Percentiles rank a stretch among this genome's conserved stretches.
Evolutionary conservation across 1,140 invertebrate genomes (phyloP).

Genomic region (Psilanteris sp.): DNA sequence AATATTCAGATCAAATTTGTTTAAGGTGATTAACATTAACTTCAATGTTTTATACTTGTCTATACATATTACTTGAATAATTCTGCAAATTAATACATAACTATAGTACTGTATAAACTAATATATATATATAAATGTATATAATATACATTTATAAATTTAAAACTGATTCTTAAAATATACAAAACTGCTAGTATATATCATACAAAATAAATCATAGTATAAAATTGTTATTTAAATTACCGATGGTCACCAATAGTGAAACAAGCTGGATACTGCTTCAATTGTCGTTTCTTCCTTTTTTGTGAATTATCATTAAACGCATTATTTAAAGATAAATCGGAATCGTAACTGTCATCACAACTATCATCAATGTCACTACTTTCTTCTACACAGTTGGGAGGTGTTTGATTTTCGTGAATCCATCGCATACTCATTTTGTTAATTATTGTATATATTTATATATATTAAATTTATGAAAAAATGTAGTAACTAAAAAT

Average conservation of each 20-base stretch:
- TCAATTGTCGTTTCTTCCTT: conserved; percentile 36
- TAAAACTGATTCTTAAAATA: too few species aligned
- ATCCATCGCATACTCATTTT: conserved; percentile 77
- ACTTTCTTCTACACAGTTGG: conserved; percentile 74
- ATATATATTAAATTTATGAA: neutral
- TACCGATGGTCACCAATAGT: conserved; percentile 62
- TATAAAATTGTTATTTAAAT: conserved; percentile 8
- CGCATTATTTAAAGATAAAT: conserved; percentile 57
- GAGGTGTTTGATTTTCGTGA: conserved; percentile 72
- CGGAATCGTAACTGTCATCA: conserved; percentile 74
- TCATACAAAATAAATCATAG: too few species aligned
- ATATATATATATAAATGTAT: too few species aligned
- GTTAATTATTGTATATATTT: neutral
- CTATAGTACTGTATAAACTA: too few species aligned
- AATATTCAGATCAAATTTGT: too few species aligned
- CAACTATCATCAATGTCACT: conserved; percentile 77
- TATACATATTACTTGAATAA: too few species aligned
- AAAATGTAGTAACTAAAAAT: conserved; percentile 15
- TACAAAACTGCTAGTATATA: too few species aligned
- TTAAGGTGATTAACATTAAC: too few species aligned
- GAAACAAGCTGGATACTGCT: conserved; percentile 52
- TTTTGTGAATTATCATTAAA: conserved; percentile 46
- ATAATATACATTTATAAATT: too few species aligned
- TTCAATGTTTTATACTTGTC: too few species aligned
- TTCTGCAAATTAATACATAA: too few species aligned